phyloP scores from a whole-genome alignment of 2,888 invertebrate genomes.

The Andrena chrysosceles region DNA sequence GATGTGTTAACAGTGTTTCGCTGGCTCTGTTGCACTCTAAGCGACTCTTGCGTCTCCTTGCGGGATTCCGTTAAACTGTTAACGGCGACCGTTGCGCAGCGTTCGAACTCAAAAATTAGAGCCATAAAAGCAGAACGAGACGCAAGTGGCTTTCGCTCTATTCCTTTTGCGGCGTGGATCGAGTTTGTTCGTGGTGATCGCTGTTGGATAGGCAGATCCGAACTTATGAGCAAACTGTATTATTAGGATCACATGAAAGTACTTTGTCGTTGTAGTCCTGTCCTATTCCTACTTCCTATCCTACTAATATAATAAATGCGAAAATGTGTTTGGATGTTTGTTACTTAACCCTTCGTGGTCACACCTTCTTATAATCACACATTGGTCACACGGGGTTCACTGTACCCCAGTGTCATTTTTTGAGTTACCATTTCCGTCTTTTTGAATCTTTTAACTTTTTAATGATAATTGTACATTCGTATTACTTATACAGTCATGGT shows the following conservation, averaged over 20 bases:
- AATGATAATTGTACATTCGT: too few relatives aligned
- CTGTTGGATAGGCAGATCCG: neutral
- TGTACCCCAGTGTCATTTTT: too few relatives aligned
- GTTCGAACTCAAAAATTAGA: slow-evolving; percentile 58
- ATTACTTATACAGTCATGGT: too few relatives aligned
- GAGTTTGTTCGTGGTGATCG: slow-evolving; percentile 25
- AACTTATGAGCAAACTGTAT: neutral
- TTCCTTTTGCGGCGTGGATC: slow-evolving; percentile 46
- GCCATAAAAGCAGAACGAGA: slow-evolving; percentile 55
- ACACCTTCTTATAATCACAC: too few relatives aligned
- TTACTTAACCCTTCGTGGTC: too few relatives aligned
- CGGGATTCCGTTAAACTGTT: slow-evolving; percentile 26
- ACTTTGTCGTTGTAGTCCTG: too few relatives aligned
- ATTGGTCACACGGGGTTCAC: too few relatives aligned
- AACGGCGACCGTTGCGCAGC: slow-evolving; percentile 43
- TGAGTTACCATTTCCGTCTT: too few relatives aligned
- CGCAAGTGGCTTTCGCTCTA: slow-evolving; percentile 20
- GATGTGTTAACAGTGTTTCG: slow-evolving; percentile 32
- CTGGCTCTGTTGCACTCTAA: slow-evolving; percentile 39
- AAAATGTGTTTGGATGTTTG: too few relatives aligned
- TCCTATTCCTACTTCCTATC: too few relatives aligned
- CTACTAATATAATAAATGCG: too few relatives aligned
- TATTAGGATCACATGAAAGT: neutral
- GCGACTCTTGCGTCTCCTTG: slow-evolving; percentile 32
- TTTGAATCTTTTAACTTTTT: too few relatives aligned